Conservation (phyloP, 1,140 invertebrate genomes). For the Paraescarpia echinospica region DNA sequence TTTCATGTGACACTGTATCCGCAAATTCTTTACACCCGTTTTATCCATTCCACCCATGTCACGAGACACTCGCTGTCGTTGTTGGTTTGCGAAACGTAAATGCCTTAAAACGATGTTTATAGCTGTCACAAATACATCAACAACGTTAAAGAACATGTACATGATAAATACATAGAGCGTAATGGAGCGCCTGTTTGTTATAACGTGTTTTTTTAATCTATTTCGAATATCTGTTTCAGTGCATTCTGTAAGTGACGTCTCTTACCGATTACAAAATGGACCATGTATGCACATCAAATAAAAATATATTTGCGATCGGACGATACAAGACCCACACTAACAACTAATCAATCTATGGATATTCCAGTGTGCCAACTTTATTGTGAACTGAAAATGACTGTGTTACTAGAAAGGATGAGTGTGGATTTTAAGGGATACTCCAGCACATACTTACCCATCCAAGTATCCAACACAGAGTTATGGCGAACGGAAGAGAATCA, state of each 20-base stretch:
- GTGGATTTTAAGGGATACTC: constrained; percentile 4
- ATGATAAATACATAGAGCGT: not conserved
- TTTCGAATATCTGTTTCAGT: not conserved
- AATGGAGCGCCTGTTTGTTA: not conserved
- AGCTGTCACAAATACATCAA: not conserved
- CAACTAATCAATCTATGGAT: not conserved
- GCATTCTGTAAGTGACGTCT: not conserved
- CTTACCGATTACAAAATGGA: not conserved
- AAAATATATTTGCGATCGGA: not conserved
- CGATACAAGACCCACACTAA: not conserved
- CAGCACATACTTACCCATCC: not conserved
- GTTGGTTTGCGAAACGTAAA: not conserved
- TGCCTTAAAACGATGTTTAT: not conserved
- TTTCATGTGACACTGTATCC: too few relatives aligned
- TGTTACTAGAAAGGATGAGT: not conserved
- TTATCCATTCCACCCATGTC: not conserved
- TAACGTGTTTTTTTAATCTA: not conserved
- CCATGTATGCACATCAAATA: not conserved
- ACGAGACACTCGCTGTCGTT: not conserved
- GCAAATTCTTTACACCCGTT: not conserved
- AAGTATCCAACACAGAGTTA: constrained; percentile 9
- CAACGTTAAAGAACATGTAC: not conserved
- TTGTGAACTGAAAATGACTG: not conserved
- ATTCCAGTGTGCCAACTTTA: not conserved
- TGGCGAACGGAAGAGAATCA: constrained; percentile 14